Conservation (phyloP, 2,888 invertebrate species). For the Cerceris rybyensis region DNA sequence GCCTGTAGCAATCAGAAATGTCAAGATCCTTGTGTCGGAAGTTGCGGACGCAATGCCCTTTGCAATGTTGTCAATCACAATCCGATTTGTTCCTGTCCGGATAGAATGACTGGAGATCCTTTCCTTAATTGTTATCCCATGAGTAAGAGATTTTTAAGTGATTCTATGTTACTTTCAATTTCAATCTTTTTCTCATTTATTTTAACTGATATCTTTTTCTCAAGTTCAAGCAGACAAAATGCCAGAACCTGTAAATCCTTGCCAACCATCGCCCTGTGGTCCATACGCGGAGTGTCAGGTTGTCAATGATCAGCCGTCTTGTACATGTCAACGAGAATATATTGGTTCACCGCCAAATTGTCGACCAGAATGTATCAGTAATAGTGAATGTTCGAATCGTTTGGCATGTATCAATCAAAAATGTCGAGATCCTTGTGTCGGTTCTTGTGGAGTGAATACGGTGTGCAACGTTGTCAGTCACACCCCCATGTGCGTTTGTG, state of each 20-base stretch:
- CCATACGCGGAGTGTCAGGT: conserved; percentile 85
- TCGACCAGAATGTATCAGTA: conserved; percentile 89
- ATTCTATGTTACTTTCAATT: conserved; percentile 82
- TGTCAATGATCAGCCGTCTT: conserved; percentile 84
- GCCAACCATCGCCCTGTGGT: conserved; percentile 86
- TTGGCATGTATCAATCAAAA: conserved; percentile 86
- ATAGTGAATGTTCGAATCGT: conserved; percentile 85
- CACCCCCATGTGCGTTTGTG: conserved; percentile 85
- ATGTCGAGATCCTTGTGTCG: conserved; percentile 87
- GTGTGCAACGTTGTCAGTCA: conserved; percentile 87
- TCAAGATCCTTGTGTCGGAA: conserved; percentile 89
- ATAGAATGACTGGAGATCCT: conserved; percentile 89
- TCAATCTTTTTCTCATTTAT: no score
- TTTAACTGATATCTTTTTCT: neutral
- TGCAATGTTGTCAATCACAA: conserved; percentile 91
- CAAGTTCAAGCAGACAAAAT: conserved; percentile 43
- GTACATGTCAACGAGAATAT: conserved; percentile 87
- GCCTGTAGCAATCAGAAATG: conserved; percentile 92
- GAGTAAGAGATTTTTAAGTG: conserved; percentile 27
- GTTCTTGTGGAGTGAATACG: conserved; percentile 85
- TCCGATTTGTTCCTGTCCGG: conserved; percentile 91
- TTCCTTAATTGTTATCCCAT: conserved; percentile 85
- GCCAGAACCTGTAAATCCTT: conserved; percentile 81
- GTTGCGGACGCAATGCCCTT: conserved; percentile 89
- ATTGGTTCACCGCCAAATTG: conserved; percentile 89